Evolutionary conservation across 2,888 invertebrate species (phyloP).

Genomic region (Aspidapion aeneum): DNA sequence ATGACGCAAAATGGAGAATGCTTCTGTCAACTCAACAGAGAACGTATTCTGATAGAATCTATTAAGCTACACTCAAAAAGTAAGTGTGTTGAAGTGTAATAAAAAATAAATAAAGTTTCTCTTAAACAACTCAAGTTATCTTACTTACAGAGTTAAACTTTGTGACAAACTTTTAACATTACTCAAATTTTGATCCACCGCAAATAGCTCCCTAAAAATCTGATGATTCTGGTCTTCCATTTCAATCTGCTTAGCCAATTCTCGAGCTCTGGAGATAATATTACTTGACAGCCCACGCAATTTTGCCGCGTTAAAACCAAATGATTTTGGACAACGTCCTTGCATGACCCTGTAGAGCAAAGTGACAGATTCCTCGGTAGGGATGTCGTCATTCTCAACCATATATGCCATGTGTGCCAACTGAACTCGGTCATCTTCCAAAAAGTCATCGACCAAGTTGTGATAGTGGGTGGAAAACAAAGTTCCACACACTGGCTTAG

Average conservation of each 20-base stretch:
- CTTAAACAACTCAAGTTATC: too few species aligned
- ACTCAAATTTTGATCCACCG: too few species aligned
- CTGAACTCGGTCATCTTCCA: slow-evolving; percentile 60
- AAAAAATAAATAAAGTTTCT: too few species aligned
- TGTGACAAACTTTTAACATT: too few species aligned
- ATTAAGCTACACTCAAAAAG: too few species aligned
- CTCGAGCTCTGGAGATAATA: slow-evolving; percentile 60
- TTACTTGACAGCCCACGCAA: slow-evolving; percentile 80
- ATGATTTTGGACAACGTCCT: slow-evolving; percentile 96
- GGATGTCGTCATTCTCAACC: slow-evolving; percentile 89
- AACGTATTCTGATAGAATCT: too few species aligned
- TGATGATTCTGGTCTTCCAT: slow-evolving; percentile 28
- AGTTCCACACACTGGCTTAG: slow-evolving; percentile 68
- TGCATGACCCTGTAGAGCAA: slow-evolving; percentile 91
- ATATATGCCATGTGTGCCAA: slow-evolving; percentile 96
- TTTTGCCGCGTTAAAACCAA: slow-evolving; percentile 97
- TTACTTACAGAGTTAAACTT: too few species aligned
- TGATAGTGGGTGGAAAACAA: slow-evolving; percentile 96
- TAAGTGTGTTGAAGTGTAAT: too few species aligned
- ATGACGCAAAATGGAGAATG: slow-evolving; percentile 85
- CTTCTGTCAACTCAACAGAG: slow-evolving; percentile 90
- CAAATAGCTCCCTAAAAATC: slow-evolving; percentile 28
- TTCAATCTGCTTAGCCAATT: slow-evolving; percentile 40
- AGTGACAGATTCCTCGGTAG: slow-evolving; percentile 89
- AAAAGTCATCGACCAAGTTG: slow-evolving; percentile 80